Conservation (phyloP, 2,797 vertebrate species). For the Typhlichthys eigenmanni region DNA sequence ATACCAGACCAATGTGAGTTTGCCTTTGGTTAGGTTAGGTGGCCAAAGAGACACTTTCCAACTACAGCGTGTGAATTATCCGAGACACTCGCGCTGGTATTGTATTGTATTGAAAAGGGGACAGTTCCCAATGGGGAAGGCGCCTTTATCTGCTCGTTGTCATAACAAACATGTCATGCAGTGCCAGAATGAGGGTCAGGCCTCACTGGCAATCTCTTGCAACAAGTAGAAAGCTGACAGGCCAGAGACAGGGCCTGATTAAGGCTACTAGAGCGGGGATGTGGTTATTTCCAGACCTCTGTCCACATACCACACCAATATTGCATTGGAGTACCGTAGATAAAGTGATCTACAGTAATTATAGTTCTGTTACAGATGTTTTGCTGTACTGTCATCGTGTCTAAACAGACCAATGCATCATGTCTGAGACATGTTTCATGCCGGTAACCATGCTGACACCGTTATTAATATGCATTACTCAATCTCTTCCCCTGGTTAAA, state of each 20-base stretch:
- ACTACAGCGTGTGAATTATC: constrained; percentile 8
- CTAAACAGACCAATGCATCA: no score
- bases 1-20: background rate
- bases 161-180: constrained; percentile 57
- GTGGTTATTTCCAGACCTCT: background rate
- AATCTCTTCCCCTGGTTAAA: no score
- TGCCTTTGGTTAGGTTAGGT: background rate
- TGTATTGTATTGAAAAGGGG: constrained; percentile 24
- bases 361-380: no score
- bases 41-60: background rate
- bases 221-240: constrained; percentile 7
- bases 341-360: no score
- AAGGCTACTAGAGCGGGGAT: background rate
- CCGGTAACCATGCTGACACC: no score
- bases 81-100: background rate
- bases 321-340: no score
- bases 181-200: constrained; percentile 13
- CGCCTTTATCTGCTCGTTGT: constrained; percentile 48
- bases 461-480: no score
- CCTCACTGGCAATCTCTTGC: constrained; percentile 16
- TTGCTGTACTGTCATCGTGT: no score
- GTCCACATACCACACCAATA: constrained; percentile 10
- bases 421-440: no score
- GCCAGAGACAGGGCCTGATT: constrained; percentile 8
- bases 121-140: constrained; percentile 27